Conservation (phyloP, 2,797 vertebrate species). For the Sandelia bainsii region DNA sequence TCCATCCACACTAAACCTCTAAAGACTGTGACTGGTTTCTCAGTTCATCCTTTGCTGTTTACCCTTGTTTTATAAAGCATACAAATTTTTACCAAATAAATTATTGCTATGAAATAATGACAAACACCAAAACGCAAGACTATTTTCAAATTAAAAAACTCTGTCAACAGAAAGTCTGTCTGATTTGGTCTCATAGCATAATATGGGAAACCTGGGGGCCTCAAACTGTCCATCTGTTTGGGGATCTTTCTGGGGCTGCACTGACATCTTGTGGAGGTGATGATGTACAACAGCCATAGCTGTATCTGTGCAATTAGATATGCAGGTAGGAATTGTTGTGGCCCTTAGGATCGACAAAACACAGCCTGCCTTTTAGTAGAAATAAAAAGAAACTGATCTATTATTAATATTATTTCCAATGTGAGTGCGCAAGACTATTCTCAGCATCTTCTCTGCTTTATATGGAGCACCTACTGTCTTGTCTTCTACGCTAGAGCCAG, state of each 20-base stretch:
- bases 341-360: background rate
- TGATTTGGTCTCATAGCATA: background rate
- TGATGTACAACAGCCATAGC: slow-evolving; percentile 23
- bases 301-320: background rate
- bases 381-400: background rate
- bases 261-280: slow-evolving; percentile 57
- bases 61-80: background rate
- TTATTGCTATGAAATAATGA: too few species aligned
- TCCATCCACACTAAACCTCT: too few species aligned
- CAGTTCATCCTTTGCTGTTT: background rate
- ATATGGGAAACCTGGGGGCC: background rate
- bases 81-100: too few species aligned
- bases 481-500: slow-evolving; percentile 30
- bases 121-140: background rate
- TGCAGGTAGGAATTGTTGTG: background rate
- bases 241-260: slow-evolving; percentile 11
- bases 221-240: too few species aligned
- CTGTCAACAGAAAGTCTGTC: background rate
- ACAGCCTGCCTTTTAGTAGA: background rate
- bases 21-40: too few species aligned
- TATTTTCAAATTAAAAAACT: background rate
- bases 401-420: background rate
- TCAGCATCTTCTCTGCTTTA: background rate
- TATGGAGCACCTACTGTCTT: background rate
- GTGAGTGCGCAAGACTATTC: background rate